A percentile compares a stretch with the other conserved stretches of the same genome.
These are phyloP conservation scores for Eublepharis macularius DNA, from an alignment of 2,113 vertebrate genomes.

Conservation along the genomic window DNA sequence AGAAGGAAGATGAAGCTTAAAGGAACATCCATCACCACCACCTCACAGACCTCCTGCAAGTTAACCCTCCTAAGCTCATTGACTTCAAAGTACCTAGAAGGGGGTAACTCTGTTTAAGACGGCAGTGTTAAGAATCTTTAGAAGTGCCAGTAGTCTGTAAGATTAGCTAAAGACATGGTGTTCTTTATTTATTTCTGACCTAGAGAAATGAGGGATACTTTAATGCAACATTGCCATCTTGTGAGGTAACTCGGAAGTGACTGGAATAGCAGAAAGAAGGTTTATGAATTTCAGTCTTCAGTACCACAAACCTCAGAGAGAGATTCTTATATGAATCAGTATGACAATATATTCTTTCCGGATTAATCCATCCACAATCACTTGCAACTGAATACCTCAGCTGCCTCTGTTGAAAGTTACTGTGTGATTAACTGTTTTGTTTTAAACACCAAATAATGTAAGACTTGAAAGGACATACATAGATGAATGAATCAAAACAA, in stretches of 20 bases:
- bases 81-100: too few relatives aligned
- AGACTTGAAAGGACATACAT: too few relatives aligned
- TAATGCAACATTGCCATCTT: constrained; percentile 65
- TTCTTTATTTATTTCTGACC: fast-evolving
- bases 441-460: too few relatives aligned
- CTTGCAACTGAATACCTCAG: neutral
- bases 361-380: neutral
- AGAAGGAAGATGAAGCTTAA: too few relatives aligned
- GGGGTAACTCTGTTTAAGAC: too few relatives aligned
- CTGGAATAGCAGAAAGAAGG: neutral
- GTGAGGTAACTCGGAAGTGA: constrained; percentile 23
- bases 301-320: neutral
- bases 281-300: neutral
- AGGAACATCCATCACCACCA: too few relatives aligned
- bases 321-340: too few relatives aligned
- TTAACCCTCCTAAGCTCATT: too few relatives aligned
- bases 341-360: neutral
- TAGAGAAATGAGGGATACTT: fast-evolving
- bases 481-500: too few relatives aligned
- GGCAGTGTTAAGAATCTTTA: too few relatives aligned
- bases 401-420: neutral
- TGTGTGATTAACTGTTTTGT: neutral
- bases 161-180: neutral
- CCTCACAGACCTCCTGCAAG: too few relatives aligned
- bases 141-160: too few relatives aligned